These are phyloP conservation scores for Microtus pennsylvanicus DNA, from an alignment of 2,113 vertebrate genomes.

Conservation along the genomic window DNA sequence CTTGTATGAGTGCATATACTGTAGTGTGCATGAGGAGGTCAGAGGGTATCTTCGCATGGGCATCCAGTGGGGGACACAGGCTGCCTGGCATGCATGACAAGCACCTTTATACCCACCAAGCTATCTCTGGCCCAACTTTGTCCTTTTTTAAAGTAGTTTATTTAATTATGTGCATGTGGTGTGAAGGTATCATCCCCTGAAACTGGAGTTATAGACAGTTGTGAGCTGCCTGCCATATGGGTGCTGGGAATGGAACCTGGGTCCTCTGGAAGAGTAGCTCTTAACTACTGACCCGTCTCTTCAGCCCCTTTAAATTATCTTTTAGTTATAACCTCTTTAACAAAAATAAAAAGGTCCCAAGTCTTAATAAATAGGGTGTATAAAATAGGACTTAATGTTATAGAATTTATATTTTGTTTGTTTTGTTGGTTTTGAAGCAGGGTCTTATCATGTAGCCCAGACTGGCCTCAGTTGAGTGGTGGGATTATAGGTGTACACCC, in stretches of 20 bases:
- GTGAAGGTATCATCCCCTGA: no score
- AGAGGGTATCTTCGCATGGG: neutral
- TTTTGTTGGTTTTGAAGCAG: neutral
- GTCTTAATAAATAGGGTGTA: neutral
- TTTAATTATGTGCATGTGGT: no score
- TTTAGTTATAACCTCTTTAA: neutral
- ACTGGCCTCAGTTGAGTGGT: neutral
- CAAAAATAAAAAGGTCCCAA: neutral
- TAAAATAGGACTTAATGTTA: conserved; percentile 36
- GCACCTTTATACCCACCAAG: neutral
- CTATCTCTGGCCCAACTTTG: neutral
- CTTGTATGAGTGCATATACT: neutral
- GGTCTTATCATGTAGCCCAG: neutral
- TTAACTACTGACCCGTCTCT: no score
- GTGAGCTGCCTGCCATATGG: no score
- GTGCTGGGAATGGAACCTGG: no score
- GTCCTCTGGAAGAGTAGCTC: no score
- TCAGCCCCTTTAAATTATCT: no score
- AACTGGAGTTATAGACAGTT: no score
- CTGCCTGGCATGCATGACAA: neutral
- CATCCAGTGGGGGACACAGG: neutral
- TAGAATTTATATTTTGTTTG: neutral
- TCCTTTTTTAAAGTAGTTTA: no score
- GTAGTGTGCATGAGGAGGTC: neutral
- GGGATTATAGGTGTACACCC: neutral